These are phyloP conservation scores for Misgurnus mizolepis DNA, from an alignment of 2,113 vertebrate genomes.

Conservation along the genomic window DNA sequence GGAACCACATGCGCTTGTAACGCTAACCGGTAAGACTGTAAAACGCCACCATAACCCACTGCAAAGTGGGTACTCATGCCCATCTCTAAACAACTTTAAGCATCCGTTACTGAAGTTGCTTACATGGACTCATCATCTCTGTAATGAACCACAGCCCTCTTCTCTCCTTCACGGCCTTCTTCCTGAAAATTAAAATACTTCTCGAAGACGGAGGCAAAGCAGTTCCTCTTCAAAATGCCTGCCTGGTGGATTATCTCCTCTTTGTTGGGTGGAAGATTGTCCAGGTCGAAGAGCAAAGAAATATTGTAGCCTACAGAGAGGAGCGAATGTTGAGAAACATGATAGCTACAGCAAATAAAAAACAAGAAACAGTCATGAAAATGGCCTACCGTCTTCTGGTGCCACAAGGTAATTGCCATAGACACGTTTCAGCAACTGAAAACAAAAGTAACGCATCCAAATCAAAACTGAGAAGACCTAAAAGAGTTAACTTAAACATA, in stretches of 20 bases:
- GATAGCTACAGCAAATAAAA: not conserved
- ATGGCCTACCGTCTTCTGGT: slow-evolving; percentile 60
- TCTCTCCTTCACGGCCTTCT: slow-evolving; percentile 93
- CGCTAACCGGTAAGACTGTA: too few relatives aligned
- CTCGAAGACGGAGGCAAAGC: slow-evolving; percentile 97
- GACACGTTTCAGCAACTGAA: slow-evolving; percentile 84
- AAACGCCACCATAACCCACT: too few relatives aligned
- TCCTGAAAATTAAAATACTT: slow-evolving; percentile 99
- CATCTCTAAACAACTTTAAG: not conserved
- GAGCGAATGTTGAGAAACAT: not conserved
- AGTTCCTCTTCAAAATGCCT: slow-evolving; percentile 85
- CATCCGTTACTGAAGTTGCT: slow-evolving; percentile 48
- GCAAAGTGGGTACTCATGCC: too few relatives aligned
- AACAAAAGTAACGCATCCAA: slow-evolving; percentile 47
- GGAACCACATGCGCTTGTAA: too few relatives aligned
- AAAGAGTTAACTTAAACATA: too few relatives aligned
- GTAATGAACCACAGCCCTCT: slow-evolving; percentile 96
- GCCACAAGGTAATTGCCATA: slow-evolving; percentile 82
- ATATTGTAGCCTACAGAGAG: slow-evolving; percentile 82
- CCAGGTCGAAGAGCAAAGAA: slow-evolving; percentile 89
- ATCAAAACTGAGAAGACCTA: too few relatives aligned
- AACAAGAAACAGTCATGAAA: not conserved
- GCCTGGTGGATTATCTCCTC: slow-evolving; percentile 71
- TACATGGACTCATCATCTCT: slow-evolving; percentile 98
- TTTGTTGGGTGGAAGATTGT: slow-evolving; percentile 85